Percentiles rank a stretch among this genome's conserved stretches.
Evolutionary conservation across 2,797 vertebrate genomes (phyloP).

Genomic region (Takifugu rubripes): DNA sequence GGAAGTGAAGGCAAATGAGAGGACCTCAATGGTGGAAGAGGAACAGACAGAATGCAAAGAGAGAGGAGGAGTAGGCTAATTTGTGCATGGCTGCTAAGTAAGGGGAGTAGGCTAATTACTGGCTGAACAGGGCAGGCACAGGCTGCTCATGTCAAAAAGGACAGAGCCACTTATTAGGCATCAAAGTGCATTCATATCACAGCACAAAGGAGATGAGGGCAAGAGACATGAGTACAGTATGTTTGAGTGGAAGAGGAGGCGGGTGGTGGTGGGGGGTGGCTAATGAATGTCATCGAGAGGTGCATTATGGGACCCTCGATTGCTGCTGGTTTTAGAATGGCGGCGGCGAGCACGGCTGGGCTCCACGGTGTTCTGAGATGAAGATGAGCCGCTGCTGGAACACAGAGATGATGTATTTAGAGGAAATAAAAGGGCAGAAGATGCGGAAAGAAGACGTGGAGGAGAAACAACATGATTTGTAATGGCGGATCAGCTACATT

Average conservation of each 20-base stretch:
- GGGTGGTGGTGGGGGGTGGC: conserved; percentile 54
- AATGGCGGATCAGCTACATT: no score
- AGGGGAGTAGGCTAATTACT: conserved; percentile 98
- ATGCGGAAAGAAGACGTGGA: conserved; percentile 17
- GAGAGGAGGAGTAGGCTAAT: conserved; percentile 78
- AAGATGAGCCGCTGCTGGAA: conserved; percentile 10
- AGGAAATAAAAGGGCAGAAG: conserved; percentile 9
- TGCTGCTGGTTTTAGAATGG: conserved; percentile 76
- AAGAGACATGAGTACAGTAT: conserved; percentile 53
- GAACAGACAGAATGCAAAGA: conserved; percentile 59
- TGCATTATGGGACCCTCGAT: conserved; percentile 84
- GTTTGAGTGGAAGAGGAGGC: conserved; percentile 55
- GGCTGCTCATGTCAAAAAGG: conserved; percentile 98
- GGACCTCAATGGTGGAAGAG: conserved; percentile 44
- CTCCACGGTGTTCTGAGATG: conserved; percentile 25
- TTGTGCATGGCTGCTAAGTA: conserved; percentile 93
- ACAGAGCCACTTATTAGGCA: conserved; percentile 98
- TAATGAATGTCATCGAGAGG: conserved; percentile 92
- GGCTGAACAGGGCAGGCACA: conserved; percentile 96
- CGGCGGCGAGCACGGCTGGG: conserved; percentile 11
- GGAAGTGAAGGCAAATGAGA: conserved; percentile 37
- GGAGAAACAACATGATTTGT: not conserved
- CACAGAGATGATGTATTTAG: conserved; percentile 12
- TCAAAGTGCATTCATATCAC: conserved; percentile 98
- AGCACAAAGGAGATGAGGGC: conserved; percentile 84